A percentile compares a stretch with the other conserved stretches of the same genome.
Evolutionary conservation across 2,888 invertebrate species (phyloP).

Genomic region (Drosophila falleni): DNA sequence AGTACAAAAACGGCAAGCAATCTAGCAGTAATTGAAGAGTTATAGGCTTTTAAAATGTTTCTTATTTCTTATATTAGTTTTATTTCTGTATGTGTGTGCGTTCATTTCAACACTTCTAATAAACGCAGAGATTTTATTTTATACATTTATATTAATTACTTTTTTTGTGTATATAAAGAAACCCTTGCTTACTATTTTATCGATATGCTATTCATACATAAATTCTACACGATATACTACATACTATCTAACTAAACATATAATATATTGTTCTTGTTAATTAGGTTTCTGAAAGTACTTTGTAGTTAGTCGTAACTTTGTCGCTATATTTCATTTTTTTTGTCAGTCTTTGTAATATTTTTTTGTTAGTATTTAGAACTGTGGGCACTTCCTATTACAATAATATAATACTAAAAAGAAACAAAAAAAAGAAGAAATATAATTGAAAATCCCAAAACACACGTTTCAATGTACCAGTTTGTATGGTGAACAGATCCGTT

Average conservation of each 20-base stretch:
- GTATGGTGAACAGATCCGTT: slow-evolving; percentile 34
- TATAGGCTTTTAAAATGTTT: slow-evolving; percentile 51
- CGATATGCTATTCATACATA: slow-evolving; percentile 33
- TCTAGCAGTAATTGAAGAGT: slow-evolving; percentile 64
- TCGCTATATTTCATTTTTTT: slow-evolving; percentile 27
- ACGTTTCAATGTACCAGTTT: slow-evolving; percentile 42
- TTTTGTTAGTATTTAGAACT: slow-evolving; percentile 32
- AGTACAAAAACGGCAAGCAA: slow-evolving; percentile 73
- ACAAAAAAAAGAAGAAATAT: not conserved
- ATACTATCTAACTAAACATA: slow-evolving; percentile 49
- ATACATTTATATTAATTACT: not conserved
- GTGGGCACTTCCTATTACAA: slow-evolving; percentile 61
- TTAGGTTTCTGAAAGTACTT: slow-evolving; percentile 75
- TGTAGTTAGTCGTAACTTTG: slow-evolving; percentile 62
- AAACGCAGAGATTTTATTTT: slow-evolving; percentile 53
- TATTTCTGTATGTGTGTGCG: slow-evolving; percentile 18
- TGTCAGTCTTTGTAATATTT: slow-evolving; percentile 10
- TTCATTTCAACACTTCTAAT: slow-evolving; percentile 10
- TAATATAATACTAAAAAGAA: slow-evolving; percentile 29
- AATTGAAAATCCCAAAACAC: slow-evolving; percentile 25
- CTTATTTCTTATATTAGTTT: slow-evolving; percentile 19
- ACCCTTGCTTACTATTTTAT: slow-evolving; percentile 46
- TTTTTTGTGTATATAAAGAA: slow-evolving; percentile 25
- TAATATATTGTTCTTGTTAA: slow-evolving; percentile 63
- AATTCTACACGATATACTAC: slow-evolving; percentile 13